Percentiles rank a stretch among this genome's conserved stretches.
Conservation (phyloP, 2,797 vertebrate genomes). For the Stomatorhinus walkeri region DNA sequence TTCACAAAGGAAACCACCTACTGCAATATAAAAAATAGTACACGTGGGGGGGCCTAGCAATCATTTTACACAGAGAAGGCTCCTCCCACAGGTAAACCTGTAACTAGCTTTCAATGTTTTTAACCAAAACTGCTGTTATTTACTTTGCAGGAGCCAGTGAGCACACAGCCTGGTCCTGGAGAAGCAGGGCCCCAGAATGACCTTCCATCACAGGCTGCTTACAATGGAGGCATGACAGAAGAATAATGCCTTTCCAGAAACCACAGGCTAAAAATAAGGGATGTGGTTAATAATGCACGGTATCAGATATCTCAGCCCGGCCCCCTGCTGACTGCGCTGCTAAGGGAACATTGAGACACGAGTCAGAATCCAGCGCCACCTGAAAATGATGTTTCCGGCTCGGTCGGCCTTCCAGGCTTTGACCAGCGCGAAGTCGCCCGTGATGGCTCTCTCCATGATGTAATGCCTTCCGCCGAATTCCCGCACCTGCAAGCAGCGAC, state of each 20-base stretch:
- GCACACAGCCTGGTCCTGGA: not conserved
- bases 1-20: not conserved
- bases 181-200: not conserved
- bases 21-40: slow-evolving; percentile 2
- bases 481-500: slow-evolving; percentile 61
- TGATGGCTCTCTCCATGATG: slow-evolving; percentile 89
- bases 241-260: not conserved
- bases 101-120: not conserved
- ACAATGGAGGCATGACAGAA: not conserved
- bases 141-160: not conserved
- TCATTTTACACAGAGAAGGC: not conserved
- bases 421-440: slow-evolving; percentile 86
- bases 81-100: not conserved
- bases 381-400: slow-evolving; percentile 90
- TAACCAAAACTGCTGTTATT: not conserved
- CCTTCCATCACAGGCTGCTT: not conserved
- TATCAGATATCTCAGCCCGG: not conserved
- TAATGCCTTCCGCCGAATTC: slow-evolving; percentile 83
- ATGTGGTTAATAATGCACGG: not conserved
- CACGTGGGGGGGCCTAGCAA: not conserved
- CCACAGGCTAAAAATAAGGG: not conserved
- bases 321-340: not conserved
- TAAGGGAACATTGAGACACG: not conserved
- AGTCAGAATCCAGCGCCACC: slow-evolving; percentile 53
- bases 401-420: slow-evolving; percentile 96